A percentile compares a stretch with the other conserved stretches of the same genome.
phyloP scores from a whole-genome alignment of 1,140 invertebrate genomes.

The Pseudomyrmex flavicornis region DNA sequence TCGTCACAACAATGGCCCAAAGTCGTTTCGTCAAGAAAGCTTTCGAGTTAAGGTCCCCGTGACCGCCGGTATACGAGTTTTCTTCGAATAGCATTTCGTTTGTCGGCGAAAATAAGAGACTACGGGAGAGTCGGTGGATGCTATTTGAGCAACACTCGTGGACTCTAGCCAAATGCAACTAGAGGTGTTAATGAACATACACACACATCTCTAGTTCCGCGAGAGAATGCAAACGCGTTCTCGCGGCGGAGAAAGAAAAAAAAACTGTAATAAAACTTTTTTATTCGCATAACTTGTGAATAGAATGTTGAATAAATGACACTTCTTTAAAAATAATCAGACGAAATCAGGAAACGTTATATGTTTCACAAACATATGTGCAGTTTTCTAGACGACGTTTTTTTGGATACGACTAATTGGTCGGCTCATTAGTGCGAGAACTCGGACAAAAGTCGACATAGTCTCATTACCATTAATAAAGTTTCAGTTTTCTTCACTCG shows the following conservation, averaged over 20 bases:
- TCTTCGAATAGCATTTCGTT: conserved; percentile 63
- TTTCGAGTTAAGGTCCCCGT: conserved; percentile 55
- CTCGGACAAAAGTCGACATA: not conserved
- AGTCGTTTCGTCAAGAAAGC: conserved; percentile 47
- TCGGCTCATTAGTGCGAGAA: conserved; percentile 66
- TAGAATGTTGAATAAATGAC: no score
- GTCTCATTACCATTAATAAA: conserved; percentile 20
- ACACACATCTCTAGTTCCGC: not conserved
- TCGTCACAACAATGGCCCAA: conserved; percentile 70
- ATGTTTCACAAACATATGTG: not conserved
- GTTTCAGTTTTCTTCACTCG: conserved; percentile 13
- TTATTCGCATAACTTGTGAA: no score
- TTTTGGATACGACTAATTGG: conserved; percentile 59
- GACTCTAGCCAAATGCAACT: conserved; percentile 16
- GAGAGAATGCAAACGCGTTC: not conserved
- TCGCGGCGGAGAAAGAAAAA: not conserved
- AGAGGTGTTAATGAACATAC: not conserved
- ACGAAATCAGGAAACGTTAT: not conserved
- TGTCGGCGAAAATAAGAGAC: conserved; percentile 71
- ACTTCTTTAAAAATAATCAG: no score
- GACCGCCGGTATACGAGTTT: conserved; percentile 59
- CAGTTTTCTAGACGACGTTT: conserved; percentile 27
- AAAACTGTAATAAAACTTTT: no score
- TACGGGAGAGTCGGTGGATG: conserved; percentile 65
- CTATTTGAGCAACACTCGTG: conserved; percentile 19